These are phyloP conservation scores for Cygnus buccinator DNA, from an alignment of 2,113 vertebrate genomes.

Conservation along the genomic window DNA sequence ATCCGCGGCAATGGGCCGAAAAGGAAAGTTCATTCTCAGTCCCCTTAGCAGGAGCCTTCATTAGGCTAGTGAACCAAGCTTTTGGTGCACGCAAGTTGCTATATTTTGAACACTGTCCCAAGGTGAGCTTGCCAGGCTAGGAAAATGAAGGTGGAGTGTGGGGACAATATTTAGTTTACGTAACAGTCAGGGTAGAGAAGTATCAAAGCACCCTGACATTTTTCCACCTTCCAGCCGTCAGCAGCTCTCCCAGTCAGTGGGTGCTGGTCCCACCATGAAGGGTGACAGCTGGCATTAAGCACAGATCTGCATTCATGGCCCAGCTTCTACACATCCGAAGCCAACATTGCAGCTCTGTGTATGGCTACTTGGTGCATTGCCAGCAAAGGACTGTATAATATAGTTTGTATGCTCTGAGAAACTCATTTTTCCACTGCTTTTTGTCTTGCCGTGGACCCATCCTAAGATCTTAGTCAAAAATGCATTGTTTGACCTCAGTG, in stretches of 20 bases:
- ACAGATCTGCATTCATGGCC: not conserved
- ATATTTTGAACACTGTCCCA: not conserved
- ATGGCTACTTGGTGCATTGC: accelerated
- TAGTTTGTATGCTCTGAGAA: accelerated
- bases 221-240: not conserved
- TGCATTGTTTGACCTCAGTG: not conserved
- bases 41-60: not conserved
- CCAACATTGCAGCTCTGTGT: accelerated
- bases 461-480: not conserved
- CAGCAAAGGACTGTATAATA: accelerated
- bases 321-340: not conserved
- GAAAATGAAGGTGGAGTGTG: not conserved
- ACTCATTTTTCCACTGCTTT: not conserved
- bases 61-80: not conserved
- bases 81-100: not conserved
- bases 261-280: not conserved
- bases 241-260: not conserved
- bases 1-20: not conserved
- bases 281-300: not conserved
- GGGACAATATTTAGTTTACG: not conserved
- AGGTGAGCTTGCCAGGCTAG: not conserved
- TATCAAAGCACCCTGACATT: not conserved
- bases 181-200: not conserved
- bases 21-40: not conserved
- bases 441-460: not conserved